Evolutionary conservation across 2,797 vertebrate genomes (phyloP).

Genomic region (Danio aesculapii): DNA sequence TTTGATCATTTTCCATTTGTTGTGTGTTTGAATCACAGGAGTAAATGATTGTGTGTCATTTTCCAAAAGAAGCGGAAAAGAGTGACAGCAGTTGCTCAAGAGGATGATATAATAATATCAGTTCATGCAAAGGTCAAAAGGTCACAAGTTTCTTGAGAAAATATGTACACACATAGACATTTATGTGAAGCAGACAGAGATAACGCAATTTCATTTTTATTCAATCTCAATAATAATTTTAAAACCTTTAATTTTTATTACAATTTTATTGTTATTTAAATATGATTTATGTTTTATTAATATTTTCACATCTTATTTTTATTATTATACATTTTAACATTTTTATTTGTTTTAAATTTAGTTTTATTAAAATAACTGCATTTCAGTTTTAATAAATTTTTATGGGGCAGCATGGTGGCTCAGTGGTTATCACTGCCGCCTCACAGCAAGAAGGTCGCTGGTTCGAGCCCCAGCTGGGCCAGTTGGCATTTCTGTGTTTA

Average conservation of each 20-base stretch:
- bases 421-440: no score
- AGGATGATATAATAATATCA: neutral
- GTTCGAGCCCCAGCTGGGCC: no score
- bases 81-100: slow-evolving; percentile 20
- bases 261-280: no score
- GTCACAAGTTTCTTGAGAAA: neutral
- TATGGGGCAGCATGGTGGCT: no score
- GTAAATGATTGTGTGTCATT: neutral
- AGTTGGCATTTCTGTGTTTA: no score
- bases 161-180: neutral
- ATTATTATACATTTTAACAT: no score
- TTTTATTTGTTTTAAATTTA: no score
- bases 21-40: neutral
- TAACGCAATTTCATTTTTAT: neutral
- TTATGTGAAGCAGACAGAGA: neutral
- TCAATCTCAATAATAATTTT: no score
- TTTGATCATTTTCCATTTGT: neutral
- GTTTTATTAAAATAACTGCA: no score
- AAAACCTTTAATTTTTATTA: no score
- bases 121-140: slow-evolving; percentile 13
- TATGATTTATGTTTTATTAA: neutral
- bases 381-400: no score
- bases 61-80: neutral
- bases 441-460: no score
- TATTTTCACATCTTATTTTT: neutral